Evolutionary conservation across 1,140 invertebrate genomes (phyloP).

Genomic region (Pteromalus puparum): DNA sequence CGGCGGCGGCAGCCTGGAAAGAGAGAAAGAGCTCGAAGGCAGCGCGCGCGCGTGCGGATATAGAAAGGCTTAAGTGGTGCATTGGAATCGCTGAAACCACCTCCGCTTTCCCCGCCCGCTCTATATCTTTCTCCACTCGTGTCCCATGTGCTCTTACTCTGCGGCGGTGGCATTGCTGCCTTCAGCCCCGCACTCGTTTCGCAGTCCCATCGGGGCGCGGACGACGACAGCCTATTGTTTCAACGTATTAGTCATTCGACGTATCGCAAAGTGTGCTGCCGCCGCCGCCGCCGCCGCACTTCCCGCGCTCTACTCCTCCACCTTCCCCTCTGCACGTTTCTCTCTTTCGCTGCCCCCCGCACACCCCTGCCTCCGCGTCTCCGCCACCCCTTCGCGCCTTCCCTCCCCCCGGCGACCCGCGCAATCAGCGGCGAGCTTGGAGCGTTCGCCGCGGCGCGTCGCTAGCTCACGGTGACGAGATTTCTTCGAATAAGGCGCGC

Average conservation of each 20-base stretch:
- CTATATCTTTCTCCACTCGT: constrained; percentile 38
- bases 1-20: neutral
- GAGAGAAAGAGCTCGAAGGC: constrained; percentile 64
- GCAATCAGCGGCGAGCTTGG: constrained; percentile 55
- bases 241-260: constrained; percentile 76
- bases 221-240: constrained; percentile 75
- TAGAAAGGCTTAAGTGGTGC: constrained; percentile 75
- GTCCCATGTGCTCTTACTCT: constrained; percentile 56
- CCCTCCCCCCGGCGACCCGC: neutral
- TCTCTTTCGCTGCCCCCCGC: neutral
- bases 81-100: constrained; percentile 72
- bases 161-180: constrained; percentile 32
- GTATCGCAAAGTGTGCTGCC: constrained; percentile 73
- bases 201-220: constrained; percentile 67
- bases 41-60: constrained; percentile 61
- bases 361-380: neutral
- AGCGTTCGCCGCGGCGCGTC: constrained; percentile 64
- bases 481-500: neutral
- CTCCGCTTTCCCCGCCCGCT: constrained; percentile 45
- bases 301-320: constrained; percentile 53
- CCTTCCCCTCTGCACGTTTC: constrained; percentile 46
- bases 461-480: constrained; percentile 63
- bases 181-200: constrained; percentile 56
- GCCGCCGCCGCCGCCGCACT: constrained; percentile 52
- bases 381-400: neutral